phyloP scores from a whole-genome alignment of 2,888 invertebrate species.

The Miltochrista miniata region DNA sequence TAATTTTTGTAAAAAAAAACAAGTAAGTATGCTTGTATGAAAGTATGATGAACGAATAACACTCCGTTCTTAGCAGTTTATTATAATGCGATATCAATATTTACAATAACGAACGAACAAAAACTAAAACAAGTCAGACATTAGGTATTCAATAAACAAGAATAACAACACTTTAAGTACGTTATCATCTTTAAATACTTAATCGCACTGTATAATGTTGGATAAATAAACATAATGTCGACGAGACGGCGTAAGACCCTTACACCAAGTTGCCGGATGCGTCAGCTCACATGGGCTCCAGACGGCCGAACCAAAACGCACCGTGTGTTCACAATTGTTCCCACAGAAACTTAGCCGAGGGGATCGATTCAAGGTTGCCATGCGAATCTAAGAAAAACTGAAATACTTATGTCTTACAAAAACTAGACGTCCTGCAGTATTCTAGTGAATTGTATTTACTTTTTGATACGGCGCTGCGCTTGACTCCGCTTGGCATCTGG shows the following conservation, averaged over 20 bases:
- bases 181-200: conserved; percentile 13
- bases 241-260: conserved; percentile 49
- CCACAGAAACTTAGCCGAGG: conserved; percentile 72
- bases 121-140: too few relatives aligned
- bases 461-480: conserved; percentile 46
- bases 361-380: conserved; percentile 74
- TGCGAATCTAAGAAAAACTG: conserved; percentile 73
- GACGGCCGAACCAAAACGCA: conserved; percentile 67
- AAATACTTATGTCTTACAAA: conserved; percentile 53
- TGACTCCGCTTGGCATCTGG: conserved; percentile 53
- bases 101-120: too few relatives aligned
- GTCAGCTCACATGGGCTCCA: conserved; percentile 76
- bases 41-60: too few relatives aligned
- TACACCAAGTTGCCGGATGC: conserved; percentile 70
- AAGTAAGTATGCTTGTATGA: too few relatives aligned
- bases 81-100: too few relatives aligned
- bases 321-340: conserved; percentile 69
- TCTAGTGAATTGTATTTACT: conserved; percentile 61
- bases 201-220: conserved; percentile 40
- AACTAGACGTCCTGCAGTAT: conserved; percentile 64
- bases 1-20: too few relatives aligned
- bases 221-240: conserved; percentile 49
- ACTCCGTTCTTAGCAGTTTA: too few relatives aligned
- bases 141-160: not conserved
- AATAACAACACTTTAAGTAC: not conserved